Evolutionary conservation across 2,888 invertebrate species (phyloP), one percentile per base, ranked within the genome.

Genomic region (Dilophus febrilis): DNA sequence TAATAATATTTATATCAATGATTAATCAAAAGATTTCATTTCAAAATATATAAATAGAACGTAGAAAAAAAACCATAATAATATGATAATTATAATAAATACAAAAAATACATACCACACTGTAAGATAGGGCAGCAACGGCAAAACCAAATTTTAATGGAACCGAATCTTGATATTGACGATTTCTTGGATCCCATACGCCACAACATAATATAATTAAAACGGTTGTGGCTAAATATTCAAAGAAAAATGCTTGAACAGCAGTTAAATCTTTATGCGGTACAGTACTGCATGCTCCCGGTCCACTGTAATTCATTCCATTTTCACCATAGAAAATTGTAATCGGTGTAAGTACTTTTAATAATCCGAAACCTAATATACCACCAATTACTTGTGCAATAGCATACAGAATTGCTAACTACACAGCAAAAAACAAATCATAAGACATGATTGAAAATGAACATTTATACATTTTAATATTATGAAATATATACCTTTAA

Each of bases 151-250:
- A 80, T 50, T 75, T 73, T 13, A 83, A 55, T 2, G 80, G 58
- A 2, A 64, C 57, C 0, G 77, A 75, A 46, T 82, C 82, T 17
- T 70, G 67, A 48, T 73, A 74, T 18, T 65, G 61, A 7, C 61
- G 57, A 53, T 81, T 78, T 40, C 77, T 65, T 14, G 74, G 73
- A 55, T 85, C 84, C 78, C 79, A 81, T 12, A 78, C 64, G 1
- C 73, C 73, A 52, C 80, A 80, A 42, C 72, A 71, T 14, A 82
- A 64, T 36, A 82, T 64, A 34, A 74, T 67, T 14, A 85, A 60
- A 1, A 74, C 64, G 3, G 66, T 63, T 0, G 84, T 77, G 18
- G 77, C 66, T 0, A 76, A 52, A 12, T 71, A 64, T 58, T 84
- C 84, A 40, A 77, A 64, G 10, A 65, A 61, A 10, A 80, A 51